These are phyloP conservation scores for Axis porcinus DNA, from an alignment of 2,113 vertebrate genomes.

Conservation along the genomic window DNA sequence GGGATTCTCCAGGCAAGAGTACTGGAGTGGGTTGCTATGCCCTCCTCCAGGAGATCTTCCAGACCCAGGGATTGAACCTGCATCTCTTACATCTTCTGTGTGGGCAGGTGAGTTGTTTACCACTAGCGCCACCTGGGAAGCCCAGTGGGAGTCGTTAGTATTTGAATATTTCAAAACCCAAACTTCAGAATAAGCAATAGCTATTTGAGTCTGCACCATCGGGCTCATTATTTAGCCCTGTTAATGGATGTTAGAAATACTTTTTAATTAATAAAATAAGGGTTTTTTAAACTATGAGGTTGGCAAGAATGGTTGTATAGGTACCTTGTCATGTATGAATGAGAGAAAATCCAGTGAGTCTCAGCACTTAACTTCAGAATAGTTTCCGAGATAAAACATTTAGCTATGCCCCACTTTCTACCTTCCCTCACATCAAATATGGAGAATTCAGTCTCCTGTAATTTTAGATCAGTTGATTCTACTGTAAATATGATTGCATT, in stretches of 20 bases:
- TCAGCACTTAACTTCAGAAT: not conserved
- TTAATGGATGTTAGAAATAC: not conserved
- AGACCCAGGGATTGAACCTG: not conserved
- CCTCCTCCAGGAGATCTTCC: not conserved
- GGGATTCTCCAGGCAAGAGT: not conserved
- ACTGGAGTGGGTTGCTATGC: not conserved
- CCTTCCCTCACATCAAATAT: not conserved
- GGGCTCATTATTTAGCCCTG: not conserved
- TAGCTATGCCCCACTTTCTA: not conserved
- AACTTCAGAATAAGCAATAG: not conserved
- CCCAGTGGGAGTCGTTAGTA: not conserved
- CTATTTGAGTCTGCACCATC: not conserved
- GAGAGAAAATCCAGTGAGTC: not conserved
- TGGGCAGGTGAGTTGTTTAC: not conserved
- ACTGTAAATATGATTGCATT: not conserved
- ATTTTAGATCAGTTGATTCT: not conserved
- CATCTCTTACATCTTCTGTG: not conserved
- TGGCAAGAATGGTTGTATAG: not conserved
- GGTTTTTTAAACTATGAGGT: not conserved
- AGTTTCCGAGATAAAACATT: not conserved
- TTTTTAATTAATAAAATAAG: not conserved
- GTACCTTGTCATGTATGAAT: not conserved
- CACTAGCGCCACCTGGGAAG: not conserved
- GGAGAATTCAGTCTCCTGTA: not conserved
- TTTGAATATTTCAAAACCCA: not conserved